Evolutionary conservation across 2,797 vertebrate species (phyloP), one percentile per base, ranked within the genome.

Genomic region (Meda fulgida): DNA sequence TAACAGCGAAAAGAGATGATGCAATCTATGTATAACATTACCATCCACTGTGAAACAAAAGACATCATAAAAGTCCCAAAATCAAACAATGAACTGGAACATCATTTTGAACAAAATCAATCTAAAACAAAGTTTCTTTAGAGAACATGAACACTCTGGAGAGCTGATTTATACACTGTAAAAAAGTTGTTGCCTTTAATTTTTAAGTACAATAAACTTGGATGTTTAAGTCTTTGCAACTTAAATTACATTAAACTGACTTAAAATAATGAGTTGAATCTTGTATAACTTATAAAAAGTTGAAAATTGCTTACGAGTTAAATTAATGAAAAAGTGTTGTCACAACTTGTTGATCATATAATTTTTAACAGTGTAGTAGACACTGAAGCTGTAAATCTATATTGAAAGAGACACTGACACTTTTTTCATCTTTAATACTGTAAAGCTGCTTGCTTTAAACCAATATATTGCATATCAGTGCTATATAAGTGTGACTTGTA

Each of bases 21-120:
- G 77, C 77, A 87, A 76, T 66, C 21, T 5, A 34, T 11, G 46
- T 14, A 26, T 72, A 66, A 80, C 43, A 78, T 86, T 81, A 82
- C 72, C 19, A 7, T 63, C 48, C 36, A 23, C 71, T 29, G 9
- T 67, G 40, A 60, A 67, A 18, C 71, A 77, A 48, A 82, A 31
- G 53, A 29, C 79, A 81, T 81, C 5, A 55, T 40, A 55, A 38
- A 36, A 23, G 29, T 16, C 63, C 26, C 0, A 2, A 65, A 31
- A 31, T 31, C 63, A 7, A 63, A 29, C 0, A 63, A 14, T 26
- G 13, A 29, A 16, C 26, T 63, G 26, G 26, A 26, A 29, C 60
- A 14, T 29, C 26, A 63, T 63, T 29, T 63, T 13, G 13, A 63
- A 63, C 60, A 63, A 63, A 29, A 16, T 29, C 60, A 63, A 26